These are phyloP conservation scores for Anolis apletophallus DNA, from an alignment of 2,797 vertebrate species.

Conservation along the genomic window DNA sequence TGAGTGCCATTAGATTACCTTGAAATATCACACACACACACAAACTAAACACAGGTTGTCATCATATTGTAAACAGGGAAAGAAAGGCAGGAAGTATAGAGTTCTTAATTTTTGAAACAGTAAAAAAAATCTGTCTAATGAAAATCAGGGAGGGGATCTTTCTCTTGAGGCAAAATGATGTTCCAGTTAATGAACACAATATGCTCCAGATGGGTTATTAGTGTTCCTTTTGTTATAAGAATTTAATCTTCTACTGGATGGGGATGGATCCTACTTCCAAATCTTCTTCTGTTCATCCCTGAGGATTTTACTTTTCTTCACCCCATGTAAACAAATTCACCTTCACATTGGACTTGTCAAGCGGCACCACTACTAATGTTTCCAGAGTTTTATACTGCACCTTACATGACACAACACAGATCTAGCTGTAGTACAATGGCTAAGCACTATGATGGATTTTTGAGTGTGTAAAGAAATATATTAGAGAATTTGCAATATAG, in stretches of 20 bases:
- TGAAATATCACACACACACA: no score
- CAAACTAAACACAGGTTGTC: neutral
- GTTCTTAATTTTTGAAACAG: slow-evolving; percentile 13
- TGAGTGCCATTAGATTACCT: neutral
- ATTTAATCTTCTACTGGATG: neutral
- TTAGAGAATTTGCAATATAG: no score
- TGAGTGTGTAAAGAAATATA: no score
- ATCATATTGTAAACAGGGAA: slow-evolving; percentile 10
- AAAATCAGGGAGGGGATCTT: slow-evolving; percentile 26
- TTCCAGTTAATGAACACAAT: slow-evolving; percentile 59
- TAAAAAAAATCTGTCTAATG: neutral
- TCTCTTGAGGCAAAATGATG: slow-evolving; percentile 62
- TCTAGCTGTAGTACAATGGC: neutral
- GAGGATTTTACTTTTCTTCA: slow-evolving; percentile 4
- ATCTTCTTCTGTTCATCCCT: neutral
- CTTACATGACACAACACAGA: neutral
- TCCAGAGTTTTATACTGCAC: neutral
- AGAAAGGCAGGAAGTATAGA: slow-evolving; percentile 44
- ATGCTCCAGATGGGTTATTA: slow-evolving; percentile 50
- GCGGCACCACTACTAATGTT: neutral
- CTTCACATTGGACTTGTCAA: neutral
- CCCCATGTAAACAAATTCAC: neutral
- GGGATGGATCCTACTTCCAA: neutral
- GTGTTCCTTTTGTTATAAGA: slow-evolving; percentile 36
- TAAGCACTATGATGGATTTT: neutral